Evolutionary conservation across 2,113 vertebrate species (phyloP).

Genomic region (Sciurus niger): DNA sequence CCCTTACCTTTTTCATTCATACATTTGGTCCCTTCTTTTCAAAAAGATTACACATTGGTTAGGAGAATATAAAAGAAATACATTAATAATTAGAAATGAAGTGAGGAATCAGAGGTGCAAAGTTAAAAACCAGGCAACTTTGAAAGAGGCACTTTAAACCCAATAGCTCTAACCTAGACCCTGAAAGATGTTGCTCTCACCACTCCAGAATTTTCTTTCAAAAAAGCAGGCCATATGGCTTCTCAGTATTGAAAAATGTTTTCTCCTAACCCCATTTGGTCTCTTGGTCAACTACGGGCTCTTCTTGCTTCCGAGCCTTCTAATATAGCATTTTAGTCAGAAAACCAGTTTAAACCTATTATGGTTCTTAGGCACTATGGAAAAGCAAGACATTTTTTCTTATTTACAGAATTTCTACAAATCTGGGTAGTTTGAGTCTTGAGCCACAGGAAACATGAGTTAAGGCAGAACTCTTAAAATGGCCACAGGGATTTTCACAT

Average conservation of each 20-base stretch:
- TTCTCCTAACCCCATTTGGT: neutral
- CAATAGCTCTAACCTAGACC: neutral
- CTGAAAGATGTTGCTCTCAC: neutral
- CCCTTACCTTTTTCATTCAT: neutral
- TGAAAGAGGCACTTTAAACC: neutral
- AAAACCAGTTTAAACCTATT: neutral
- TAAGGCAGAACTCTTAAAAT: slow-evolving; percentile 30
- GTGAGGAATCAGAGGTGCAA: neutral
- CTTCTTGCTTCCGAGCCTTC: neutral
- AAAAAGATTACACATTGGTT: neutral
- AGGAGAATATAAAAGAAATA: neutral
- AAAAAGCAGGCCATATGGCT: neutral
- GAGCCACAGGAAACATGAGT: slow-evolving; percentile 14
- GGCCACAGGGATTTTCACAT: neutral
- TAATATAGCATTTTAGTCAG: neutral
- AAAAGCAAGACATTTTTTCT: neutral
- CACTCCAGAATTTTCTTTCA: neutral
- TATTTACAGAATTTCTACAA: neutral
- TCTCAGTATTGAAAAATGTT: neutral
- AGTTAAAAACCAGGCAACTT: neutral
- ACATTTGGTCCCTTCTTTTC: neutral
- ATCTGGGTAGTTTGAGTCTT: neutral
- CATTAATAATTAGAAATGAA: neutral
- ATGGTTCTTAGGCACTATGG: neutral
- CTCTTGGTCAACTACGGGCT: neutral